Conservation (phyloP, 1,140 invertebrate species). For the Leptestheria dahalacensis region DNA sequence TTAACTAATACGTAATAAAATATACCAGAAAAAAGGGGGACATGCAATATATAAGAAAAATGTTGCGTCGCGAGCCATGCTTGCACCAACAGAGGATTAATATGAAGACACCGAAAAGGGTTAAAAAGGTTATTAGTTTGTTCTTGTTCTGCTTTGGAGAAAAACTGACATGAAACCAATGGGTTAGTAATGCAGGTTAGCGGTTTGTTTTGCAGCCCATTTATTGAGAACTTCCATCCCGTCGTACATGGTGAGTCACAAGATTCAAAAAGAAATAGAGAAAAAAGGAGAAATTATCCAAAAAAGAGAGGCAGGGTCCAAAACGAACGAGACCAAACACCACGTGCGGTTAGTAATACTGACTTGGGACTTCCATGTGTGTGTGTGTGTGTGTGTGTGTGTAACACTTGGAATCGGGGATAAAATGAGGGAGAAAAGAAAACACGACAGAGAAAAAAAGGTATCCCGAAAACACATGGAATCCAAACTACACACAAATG, state of each 20-base stretch:
- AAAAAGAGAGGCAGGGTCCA: not conserved
- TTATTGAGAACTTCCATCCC: not conserved
- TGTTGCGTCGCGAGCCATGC: not conserved
- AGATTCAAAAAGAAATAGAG: too few species aligned
- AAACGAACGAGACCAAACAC: not conserved
- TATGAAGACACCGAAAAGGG: too few species aligned
- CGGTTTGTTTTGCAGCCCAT: not conserved
- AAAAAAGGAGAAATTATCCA: not conserved
- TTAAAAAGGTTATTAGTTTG: not conserved
- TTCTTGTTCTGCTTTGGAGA: not conserved
- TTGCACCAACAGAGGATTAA: too few species aligned
- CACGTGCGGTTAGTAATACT: not conserved
- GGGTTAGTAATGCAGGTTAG: not conserved
- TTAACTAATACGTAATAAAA: too few species aligned
- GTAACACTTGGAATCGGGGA: too few species aligned
- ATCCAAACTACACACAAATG: too few species aligned
- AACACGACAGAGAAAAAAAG: too few species aligned
- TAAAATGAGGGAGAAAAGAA: too few species aligned
- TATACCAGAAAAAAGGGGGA: slow-evolving; percentile 16
- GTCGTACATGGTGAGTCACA: not conserved
- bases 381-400: too few species aligned
- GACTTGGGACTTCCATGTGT: too few species aligned
- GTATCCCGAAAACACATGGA: too few species aligned
- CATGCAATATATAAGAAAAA: slow-evolving; percentile 2
- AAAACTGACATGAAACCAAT: not conserved